phyloP scores from a whole-genome alignment of 2,888 invertebrate genomes.

The Cremastinae sp. region DNA sequence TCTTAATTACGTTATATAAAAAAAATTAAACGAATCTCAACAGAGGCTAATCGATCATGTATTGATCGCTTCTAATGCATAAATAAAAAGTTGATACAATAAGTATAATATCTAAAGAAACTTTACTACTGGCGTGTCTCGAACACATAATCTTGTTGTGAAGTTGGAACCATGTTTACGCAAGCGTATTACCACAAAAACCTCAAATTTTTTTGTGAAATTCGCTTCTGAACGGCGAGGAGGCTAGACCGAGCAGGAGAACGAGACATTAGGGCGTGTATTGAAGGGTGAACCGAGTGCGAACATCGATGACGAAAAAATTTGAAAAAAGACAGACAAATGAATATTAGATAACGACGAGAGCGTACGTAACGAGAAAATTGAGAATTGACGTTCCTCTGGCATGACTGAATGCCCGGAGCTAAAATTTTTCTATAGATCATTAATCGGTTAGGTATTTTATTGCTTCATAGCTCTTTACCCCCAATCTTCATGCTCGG shows the following conservation, averaged over 20 bases:
- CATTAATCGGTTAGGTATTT: slow-evolving; percentile 29
- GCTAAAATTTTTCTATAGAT: slow-evolving; percentile 27
- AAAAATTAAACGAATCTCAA: too few relatives aligned
- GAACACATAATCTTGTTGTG: slow-evolving; percentile 62
- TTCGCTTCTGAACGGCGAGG: slow-evolving; percentile 29
- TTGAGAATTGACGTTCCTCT: slow-evolving; percentile 17
- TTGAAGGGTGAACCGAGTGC: slow-evolving; percentile 27
- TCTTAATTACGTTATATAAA: too few relatives aligned
- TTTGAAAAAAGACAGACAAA: slow-evolving; percentile 2
- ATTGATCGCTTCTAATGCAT: too few relatives aligned
- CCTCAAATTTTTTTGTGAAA: slow-evolving; percentile 63
- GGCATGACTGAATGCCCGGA: not conserved
- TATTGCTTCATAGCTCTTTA: slow-evolving; percentile 33
- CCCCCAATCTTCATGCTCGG: slow-evolving; percentile 4
- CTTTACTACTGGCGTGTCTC: slow-evolving; percentile 31
- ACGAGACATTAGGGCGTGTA: slow-evolving; percentile 17
- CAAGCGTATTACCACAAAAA: slow-evolving; percentile 72
- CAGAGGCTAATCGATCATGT: too few relatives aligned
- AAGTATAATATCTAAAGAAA: slow-evolving; percentile 30
- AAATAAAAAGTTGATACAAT: not conserved
- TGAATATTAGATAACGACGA: too few relatives aligned
- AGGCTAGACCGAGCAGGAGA: slow-evolving; percentile 24
- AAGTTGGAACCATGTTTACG: slow-evolving; percentile 65
- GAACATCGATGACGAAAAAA: slow-evolving; percentile 36
- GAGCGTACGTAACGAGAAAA: slow-evolving; percentile 17